phyloP scores from a whole-genome alignment of 1,140 invertebrate species.

The Hyles vespertilio region DNA sequence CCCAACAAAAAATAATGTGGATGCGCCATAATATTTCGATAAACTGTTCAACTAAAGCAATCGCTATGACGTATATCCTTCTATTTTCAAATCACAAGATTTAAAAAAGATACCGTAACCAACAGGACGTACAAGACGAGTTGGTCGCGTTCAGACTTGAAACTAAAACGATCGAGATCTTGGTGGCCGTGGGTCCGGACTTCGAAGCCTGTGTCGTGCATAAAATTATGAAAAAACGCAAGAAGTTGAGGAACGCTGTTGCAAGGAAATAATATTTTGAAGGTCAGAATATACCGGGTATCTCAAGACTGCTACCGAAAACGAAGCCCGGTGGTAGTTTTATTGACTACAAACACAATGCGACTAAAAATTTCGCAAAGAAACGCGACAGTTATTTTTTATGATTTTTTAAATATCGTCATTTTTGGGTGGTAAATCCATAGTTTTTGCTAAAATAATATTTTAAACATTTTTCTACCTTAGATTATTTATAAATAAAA shows the following conservation, averaged over 20 bases:
- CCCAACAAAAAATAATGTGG: not conserved
- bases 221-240: constrained; percentile 21
- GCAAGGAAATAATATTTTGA: not conserved
- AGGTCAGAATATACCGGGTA: not conserved
- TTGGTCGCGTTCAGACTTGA: constrained; percentile 41
- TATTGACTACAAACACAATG: too few relatives aligned
- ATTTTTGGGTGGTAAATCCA: too few relatives aligned
- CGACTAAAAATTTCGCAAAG: too few relatives aligned
- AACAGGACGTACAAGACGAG: constrained; percentile 48
- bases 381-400: too few relatives aligned
- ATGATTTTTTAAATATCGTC: too few relatives aligned
- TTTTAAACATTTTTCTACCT: too few relatives aligned
- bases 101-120: constrained; percentile 22
- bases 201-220: constrained; percentile 41
- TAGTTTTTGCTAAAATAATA: not conserved
- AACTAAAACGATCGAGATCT: constrained; percentile 34
- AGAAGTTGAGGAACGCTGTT: constrained; percentile 1
- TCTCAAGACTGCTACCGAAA: too few relatives aligned
- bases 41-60: not conserved
- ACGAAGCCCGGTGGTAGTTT: too few relatives aligned
- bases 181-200: constrained; percentile 24
- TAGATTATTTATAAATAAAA: too few relatives aligned
- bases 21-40: not conserved
- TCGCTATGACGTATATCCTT: not conserved
- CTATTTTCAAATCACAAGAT: not conserved